Percentiles rank a stretch among this genome's conserved stretches.
Evolutionary conservation across 1,140 invertebrate species (phyloP).

Genomic region (Pachyrhynchus sulphureomaculatus): DNA sequence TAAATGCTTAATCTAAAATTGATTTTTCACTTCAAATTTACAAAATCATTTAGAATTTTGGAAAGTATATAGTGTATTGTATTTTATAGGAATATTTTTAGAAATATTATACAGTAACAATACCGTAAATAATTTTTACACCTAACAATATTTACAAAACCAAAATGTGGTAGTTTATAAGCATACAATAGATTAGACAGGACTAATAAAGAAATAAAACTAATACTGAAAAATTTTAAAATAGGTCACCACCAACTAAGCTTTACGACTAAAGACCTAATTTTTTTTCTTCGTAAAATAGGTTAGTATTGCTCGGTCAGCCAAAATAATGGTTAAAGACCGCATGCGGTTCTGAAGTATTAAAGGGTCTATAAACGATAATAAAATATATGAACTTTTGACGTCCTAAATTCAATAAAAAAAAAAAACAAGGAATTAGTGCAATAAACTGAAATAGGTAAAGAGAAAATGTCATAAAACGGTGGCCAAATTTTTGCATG

Average conservation of each 20-base stretch:
- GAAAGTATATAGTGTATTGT: too few species aligned
- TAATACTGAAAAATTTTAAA: neutral
- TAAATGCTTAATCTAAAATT: too few species aligned
- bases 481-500: neutral
- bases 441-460: neutral
- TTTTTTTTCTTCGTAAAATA: neutral
- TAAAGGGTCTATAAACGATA: slow-evolving; percentile 3
- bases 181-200: neutral
- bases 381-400: slow-evolving; percentile 5
- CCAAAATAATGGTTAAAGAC: slow-evolving; percentile 4
- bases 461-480: slow-evolving; percentile 5
- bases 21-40: too few species aligned
- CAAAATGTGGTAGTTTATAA: slow-evolving; percentile 5
- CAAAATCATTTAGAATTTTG: too few species aligned
- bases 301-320: neutral
- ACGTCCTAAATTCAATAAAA: neutral
- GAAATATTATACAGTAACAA: too few species aligned
- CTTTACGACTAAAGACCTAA: neutral
- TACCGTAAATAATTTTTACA: neutral
- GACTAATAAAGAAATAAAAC: slow-evolving; percentile 4
- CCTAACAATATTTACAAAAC: slow-evolving; percentile 1
- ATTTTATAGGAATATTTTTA: too few species aligned
- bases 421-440: neutral
- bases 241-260: neutral
- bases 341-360: slow-evolving; percentile 1